phyloP scores from a whole-genome alignment of 2,888 invertebrate genomes.

The Idaea aversata region DNA sequence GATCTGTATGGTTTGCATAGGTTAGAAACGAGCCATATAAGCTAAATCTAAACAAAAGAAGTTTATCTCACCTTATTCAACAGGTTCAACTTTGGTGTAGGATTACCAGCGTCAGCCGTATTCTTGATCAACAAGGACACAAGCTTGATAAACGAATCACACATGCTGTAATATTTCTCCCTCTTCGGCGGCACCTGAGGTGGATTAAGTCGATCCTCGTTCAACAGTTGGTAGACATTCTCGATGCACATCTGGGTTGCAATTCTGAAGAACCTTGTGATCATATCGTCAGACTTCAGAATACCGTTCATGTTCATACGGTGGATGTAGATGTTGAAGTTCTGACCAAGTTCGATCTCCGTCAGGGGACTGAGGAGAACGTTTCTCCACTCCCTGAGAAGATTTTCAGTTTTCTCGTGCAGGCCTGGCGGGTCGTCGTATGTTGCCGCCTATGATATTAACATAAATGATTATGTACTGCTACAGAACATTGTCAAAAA shows the following conservation, averaged over 20 bases:
- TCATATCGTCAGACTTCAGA: conserved; percentile 97
- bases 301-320: conserved; percentile 96
- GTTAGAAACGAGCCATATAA: background rate
- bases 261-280: conserved; percentile 97
- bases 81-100: conserved; percentile 97
- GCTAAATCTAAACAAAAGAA: background rate
- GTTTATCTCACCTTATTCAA: conserved; percentile 88
- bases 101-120: conserved; percentile 93
- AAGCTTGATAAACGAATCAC: conserved; percentile 96
- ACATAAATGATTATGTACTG: too few relatives aligned
- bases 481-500: too few relatives aligned
- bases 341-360: conserved; percentile 92
- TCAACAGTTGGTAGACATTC: conserved; percentile 91
- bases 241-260: conserved; percentile 98
- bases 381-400: conserved; percentile 97
- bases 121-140: conserved; percentile 97
- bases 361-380: conserved; percentile 91
- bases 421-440: conserved; percentile 97
- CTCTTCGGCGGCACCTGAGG: conserved; percentile 83
- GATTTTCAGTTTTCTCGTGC: conserved; percentile 95
- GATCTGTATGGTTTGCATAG: conserved; percentile 53
- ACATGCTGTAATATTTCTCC: conserved; percentile 95
- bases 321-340: conserved; percentile 96
- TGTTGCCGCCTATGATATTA: conserved; percentile 76
- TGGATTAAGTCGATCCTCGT: conserved; percentile 84